A percentile compares a stretch with the other conserved stretches of the same genome.
Conservation (phyloP, 2,113 vertebrate genomes). For the Parotia lawesii region DNA sequence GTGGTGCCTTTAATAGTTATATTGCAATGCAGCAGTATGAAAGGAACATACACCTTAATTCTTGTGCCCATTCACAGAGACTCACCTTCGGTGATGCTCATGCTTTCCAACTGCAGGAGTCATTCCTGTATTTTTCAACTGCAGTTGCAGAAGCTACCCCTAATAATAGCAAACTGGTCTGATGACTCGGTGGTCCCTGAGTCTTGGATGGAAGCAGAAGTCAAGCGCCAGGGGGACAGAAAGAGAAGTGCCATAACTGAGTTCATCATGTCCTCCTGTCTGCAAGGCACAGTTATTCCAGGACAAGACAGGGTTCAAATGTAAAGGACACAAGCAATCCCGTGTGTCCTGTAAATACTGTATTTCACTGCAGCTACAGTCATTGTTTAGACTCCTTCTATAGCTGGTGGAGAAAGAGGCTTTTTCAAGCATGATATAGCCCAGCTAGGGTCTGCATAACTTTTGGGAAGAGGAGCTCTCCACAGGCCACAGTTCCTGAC, state of each 20-base stretch:
- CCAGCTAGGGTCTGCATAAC: background rate
- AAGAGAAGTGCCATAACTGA: background rate
- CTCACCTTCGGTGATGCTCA: background rate
- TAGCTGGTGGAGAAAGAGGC: background rate
- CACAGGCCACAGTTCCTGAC: background rate
- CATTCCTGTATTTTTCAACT: background rate
- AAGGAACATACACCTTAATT: background rate
- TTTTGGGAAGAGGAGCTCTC: background rate
- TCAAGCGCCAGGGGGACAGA: background rate
- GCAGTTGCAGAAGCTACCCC: background rate
- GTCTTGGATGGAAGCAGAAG: background rate
- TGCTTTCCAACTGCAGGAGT: background rate
- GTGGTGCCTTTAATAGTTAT: background rate
- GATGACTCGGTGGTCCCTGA: rapidly evolving
- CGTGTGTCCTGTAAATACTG: background rate
- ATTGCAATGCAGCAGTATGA: background rate
- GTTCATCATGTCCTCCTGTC: background rate
- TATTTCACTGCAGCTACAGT: background rate
- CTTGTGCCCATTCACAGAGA: background rate
- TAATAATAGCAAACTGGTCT: background rate
- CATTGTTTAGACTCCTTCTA: background rate
- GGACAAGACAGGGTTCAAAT: background rate
- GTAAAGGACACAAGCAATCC: background rate
- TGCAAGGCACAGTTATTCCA: background rate
- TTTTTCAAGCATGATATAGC: background rate